Base-by-base conservation (phyloP, 2,113 vertebrate species). In the Pomatorhinus ruficollis region DNA sequence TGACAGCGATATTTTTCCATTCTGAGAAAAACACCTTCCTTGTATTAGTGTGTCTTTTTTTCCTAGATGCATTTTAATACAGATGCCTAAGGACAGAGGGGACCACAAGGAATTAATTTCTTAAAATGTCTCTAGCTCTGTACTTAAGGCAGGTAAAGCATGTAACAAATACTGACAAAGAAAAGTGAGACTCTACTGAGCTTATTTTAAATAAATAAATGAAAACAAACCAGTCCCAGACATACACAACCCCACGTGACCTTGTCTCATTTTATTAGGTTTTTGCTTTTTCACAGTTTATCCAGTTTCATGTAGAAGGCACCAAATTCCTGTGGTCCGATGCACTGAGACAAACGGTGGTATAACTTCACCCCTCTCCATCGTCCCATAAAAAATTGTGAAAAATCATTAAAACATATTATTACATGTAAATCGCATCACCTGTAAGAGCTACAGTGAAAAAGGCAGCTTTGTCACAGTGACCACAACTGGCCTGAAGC, bases 351-450 rank as follows among this genome's bases (percentile, higher is more conserved):
- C 17, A 80, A 37, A 30, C 13, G 30, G 5, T 40, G 35, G 17
- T 23, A 30, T 12, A 68, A 20, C 8, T 50, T 10, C 20, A 69
- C 2, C 1, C 5, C 18, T 50, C 15, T 15, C 37, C 13, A n/a
- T 4, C 3, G 4, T 17, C 19, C 15, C 20, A 33, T 8, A 60
- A 21, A 54, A 50, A 39, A 10, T 15, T 0, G 1, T 64, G 22
- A 84, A 85, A 85, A 77, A 66, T 30, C 0, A 40, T 21, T 19
- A 19, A 65, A 78, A 66, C 4, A 37, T 83, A 31, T 23, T 82
- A 31, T 25, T 42, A 27, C 45, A 82, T 82, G 49, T 50, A 75
- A 80, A 71, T 4, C 39, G 89, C 33, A 71, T 27, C 10, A 59
- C 25, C 22, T 69, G 1, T 31, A 83, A 76, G 49, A 35, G 37